phyloP scores from a whole-genome alignment of 35 echinoderm and acorn worm genomes.

The Eucidaris tribuloides region DNA sequence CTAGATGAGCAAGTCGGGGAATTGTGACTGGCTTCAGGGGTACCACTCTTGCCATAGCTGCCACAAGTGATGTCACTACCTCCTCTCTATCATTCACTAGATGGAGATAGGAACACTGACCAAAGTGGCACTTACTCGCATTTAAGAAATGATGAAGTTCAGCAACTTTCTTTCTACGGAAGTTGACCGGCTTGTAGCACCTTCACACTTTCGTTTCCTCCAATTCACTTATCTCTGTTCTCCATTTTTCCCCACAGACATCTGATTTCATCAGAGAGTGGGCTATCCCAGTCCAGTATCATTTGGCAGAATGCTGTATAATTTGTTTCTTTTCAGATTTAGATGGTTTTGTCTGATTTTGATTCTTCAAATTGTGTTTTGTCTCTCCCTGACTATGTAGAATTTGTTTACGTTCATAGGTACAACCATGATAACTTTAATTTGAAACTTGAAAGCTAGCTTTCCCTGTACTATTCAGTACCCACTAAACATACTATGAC shows the following conservation, averaged over 20 bases:
- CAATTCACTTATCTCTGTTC: not conserved
- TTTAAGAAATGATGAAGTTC: constrained; percentile 54
- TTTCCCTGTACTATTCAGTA: too few relatives aligned
- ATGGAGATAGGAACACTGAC: constrained; percentile 31
- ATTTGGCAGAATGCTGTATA: constrained; percentile 18
- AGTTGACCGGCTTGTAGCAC: not conserved
- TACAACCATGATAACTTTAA: too few relatives aligned
- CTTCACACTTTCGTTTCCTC: not conserved
- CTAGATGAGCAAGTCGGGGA: constrained; percentile 65
- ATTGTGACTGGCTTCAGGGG: constrained; percentile 63
- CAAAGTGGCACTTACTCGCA: constrained; percentile 34
- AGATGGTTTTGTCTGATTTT: constrained; percentile 41
- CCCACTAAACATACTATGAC: too few relatives aligned
- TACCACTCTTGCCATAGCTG: constrained; percentile 46
- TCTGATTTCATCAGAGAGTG: not conserved
- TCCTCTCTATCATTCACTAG: constrained; percentile 21
- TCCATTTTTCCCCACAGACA: constrained; percentile 17
- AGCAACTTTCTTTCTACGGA: not conserved
- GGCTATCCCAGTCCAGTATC: constrained; percentile 40
- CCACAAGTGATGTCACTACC: constrained; percentile 5
- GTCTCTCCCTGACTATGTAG: too few relatives aligned
- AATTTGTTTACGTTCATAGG: too few relatives aligned
- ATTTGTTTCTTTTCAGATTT: constrained; percentile 11
- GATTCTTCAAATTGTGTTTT: too few relatives aligned
- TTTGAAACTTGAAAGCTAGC: too few relatives aligned